A percentile compares a stretch with the other conserved stretches of the same genome.
Evolutionary conservation across 2,113 vertebrate species (phyloP).

Genomic region (Pithys albifrons): DNA sequence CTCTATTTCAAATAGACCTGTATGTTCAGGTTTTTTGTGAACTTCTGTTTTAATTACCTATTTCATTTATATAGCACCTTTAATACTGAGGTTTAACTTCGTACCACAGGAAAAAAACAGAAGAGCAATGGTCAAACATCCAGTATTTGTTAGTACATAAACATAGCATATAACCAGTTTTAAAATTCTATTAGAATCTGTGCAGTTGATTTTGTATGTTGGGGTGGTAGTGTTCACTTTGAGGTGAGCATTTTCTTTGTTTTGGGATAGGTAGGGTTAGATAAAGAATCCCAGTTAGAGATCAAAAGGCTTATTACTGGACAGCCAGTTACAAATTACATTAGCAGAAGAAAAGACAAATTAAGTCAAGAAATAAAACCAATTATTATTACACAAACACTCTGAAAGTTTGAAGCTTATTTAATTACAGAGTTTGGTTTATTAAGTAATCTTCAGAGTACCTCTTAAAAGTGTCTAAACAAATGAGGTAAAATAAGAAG

Average conservation of each 20-base stretch:
- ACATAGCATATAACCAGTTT: neutral
- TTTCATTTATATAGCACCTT: neutral
- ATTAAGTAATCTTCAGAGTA: neutral
- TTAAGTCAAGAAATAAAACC: neutral
- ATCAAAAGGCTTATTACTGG: neutral
- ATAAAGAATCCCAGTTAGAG: neutral
- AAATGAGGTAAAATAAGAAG: neutral
- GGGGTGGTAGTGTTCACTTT: fast-evolving
- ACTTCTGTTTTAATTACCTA: neutral
- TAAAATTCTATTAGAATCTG: neutral
- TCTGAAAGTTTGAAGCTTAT: neutral
- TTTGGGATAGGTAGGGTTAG: neutral
- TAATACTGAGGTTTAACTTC: neutral
- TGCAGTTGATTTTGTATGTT: neutral
- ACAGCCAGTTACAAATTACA: neutral
- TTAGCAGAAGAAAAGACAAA: neutral
- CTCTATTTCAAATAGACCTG: neutral
- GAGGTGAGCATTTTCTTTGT: neutral
- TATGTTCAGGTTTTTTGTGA: neutral
- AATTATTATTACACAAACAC: neutral
- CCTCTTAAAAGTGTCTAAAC: neutral
- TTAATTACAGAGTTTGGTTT: neutral
- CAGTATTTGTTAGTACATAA: neutral
- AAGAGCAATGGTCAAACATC: neutral
- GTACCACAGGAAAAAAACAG: neutral